A percentile compares a stretch with the other conserved stretches of the same genome.
Conservation (phyloP, 2,797 vertebrate genomes). For the Syncerus caffer region DNA sequence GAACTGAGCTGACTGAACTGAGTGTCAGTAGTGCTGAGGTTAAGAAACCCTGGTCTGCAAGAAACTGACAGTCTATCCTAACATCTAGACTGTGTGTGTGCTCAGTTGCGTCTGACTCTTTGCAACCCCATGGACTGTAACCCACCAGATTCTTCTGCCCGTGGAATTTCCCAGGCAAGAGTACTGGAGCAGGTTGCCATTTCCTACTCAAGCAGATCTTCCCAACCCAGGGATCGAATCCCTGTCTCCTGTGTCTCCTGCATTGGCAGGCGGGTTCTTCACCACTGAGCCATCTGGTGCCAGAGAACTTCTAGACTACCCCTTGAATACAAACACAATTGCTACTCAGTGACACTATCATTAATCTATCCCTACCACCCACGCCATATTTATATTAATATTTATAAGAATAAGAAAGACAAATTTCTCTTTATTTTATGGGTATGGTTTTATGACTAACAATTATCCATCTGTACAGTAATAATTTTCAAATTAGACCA, state of each 20-base stretch:
- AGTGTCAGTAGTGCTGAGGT: not conserved
- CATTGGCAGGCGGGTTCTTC: not conserved
- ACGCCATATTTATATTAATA: conserved; percentile 62
- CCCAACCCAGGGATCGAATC: not conserved
- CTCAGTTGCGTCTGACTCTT: not conserved
- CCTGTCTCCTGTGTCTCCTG: not conserved
- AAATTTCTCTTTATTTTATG: conserved; percentile 45
- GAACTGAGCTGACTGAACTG: too few species aligned
- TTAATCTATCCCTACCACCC: not conserved
- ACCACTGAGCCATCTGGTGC: not conserved
- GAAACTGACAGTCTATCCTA: not conserved
- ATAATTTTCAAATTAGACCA: conserved; percentile 40
- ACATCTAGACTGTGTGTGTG: not conserved
- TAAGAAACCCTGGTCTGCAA: not conserved
- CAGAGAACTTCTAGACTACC: not conserved
- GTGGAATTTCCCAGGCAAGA: not conserved
- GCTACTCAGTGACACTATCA: not conserved
- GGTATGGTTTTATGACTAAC: conserved; percentile 21
- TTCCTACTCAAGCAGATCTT: not conserved
- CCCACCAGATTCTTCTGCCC: not conserved
- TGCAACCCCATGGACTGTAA: not conserved
- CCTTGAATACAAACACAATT: not conserved
- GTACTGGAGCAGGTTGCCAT: not conserved
- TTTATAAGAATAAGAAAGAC: conserved; percentile 50
- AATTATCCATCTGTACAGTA: conserved; percentile 50